Conservation (phyloP, 2,888 invertebrate species). For the Melinaea marsaeus region DNA sequence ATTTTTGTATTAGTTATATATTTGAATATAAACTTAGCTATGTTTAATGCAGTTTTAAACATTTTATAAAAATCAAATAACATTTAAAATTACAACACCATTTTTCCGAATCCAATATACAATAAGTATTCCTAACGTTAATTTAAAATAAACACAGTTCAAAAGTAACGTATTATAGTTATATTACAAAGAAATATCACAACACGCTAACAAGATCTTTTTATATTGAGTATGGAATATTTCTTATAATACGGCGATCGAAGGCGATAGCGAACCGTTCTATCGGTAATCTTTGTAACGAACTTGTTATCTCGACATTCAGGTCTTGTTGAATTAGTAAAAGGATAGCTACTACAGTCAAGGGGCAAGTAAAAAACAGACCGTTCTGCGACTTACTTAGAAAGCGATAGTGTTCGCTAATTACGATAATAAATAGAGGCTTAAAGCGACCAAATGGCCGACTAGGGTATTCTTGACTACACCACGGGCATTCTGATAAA, state of each 20-base stretch:
- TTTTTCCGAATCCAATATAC: no score
- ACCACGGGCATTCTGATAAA: no score
- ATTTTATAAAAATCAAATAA: no score
- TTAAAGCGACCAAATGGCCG: constrained; percentile 38
- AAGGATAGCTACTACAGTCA: constrained; percentile 50
- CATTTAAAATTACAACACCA: no score
- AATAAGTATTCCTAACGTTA: no score
- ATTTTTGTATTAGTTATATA: no score
- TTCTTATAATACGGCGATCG: not conserved
- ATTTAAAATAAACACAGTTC: no score
- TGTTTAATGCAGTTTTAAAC: no score
- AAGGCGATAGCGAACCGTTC: constrained; percentile 47
- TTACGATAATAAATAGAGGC: constrained; percentile 50
- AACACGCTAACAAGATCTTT: no score
- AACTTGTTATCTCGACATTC: constrained; percentile 58
- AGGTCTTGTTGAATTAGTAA: constrained; percentile 70
- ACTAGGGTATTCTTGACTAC: constrained; percentile 37
- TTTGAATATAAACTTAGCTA: no score
- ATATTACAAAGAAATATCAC: no score
- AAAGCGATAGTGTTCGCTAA: constrained; percentile 70
- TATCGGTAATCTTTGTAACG: constrained; percentile 52
- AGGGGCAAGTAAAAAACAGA: constrained; percentile 37
- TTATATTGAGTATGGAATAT: not conserved
- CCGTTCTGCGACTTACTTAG: constrained; percentile 53
- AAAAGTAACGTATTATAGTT: no score